phyloP scores from a whole-genome alignment of 2,797 vertebrate genomes.

The Galagoides demidoff region DNA sequence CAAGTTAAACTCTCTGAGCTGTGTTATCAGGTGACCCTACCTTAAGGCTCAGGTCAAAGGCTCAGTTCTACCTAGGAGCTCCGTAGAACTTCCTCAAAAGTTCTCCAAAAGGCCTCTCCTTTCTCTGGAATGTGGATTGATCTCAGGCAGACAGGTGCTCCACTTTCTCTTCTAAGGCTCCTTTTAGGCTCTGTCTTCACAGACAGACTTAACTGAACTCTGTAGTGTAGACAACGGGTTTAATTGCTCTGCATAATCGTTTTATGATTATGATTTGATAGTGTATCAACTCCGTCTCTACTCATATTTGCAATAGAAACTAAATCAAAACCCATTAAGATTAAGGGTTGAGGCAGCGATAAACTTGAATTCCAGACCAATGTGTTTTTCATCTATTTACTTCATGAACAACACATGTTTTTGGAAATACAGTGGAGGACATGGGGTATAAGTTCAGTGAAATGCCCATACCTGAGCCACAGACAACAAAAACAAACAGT shows the following conservation, averaged over 20 bases:
- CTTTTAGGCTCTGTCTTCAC: neutral
- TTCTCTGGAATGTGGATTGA: slow-evolving; percentile 47
- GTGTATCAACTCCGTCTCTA: slow-evolving; percentile 22
- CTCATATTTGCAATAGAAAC: slow-evolving; percentile 27
- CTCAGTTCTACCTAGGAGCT: neutral
- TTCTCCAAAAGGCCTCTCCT: neutral
- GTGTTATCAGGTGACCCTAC: neutral
- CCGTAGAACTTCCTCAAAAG: neutral
- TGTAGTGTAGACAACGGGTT: neutral
- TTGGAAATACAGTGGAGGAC: slow-evolving; percentile 28
- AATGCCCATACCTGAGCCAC: slow-evolving; percentile 86
- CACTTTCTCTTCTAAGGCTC: slow-evolving; percentile 10
- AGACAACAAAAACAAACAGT: slow-evolving; percentile 87
- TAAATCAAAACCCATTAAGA: slow-evolving; percentile 37
- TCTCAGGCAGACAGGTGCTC: neutral
- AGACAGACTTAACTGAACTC: neutral
- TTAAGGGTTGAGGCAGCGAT: slow-evolving; percentile 45
- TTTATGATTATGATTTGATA: slow-evolving; percentile 60
- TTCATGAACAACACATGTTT: slow-evolving; percentile 47
- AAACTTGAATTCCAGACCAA: slow-evolving; percentile 23
- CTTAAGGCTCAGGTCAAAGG: slow-evolving; percentile 42
- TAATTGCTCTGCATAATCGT: slow-evolving; percentile 24
- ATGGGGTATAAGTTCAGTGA: neutral
- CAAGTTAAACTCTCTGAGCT: neutral
- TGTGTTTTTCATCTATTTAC: slow-evolving; percentile 41